Conservation (phyloP, 2,797 vertebrate genomes). For the Glyptemys insculpta region DNA sequence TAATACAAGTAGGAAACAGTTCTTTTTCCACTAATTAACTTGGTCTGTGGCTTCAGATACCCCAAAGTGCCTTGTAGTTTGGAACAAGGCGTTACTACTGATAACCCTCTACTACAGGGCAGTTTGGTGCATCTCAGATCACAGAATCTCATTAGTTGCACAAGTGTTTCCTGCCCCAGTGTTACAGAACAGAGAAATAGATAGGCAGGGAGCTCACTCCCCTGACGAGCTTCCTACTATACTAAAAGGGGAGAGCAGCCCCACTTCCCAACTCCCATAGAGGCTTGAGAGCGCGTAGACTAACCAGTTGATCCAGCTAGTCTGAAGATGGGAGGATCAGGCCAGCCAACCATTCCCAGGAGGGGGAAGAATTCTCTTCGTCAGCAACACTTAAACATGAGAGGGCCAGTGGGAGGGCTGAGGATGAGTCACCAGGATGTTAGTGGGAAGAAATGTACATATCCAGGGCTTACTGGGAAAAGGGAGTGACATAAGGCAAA, state of each 20-base stretch:
- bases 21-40: background rate
- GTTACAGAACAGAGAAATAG: rapidly evolving
- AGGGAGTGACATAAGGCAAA: background rate
- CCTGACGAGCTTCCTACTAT: background rate
- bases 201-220: background rate
- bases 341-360: background rate
- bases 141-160: background rate
- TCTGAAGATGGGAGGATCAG: background rate
- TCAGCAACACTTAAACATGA: background rate
- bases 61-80: background rate
- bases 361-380: background rate
- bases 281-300: background rate
- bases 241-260: rapidly evolving
- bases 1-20: background rate
- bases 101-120: background rate
- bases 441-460: background rate
- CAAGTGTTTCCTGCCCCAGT: background rate
- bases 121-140: background rate
- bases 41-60: background rate
- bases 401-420: background rate
- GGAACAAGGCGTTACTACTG: background rate
- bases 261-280: background rate
- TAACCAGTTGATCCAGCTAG: background rate
- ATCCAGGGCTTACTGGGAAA: background rate
- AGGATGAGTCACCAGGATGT: background rate